Conservation (phyloP, 2,888 invertebrate genomes). For the Mesorhabditis belari region DNA sequence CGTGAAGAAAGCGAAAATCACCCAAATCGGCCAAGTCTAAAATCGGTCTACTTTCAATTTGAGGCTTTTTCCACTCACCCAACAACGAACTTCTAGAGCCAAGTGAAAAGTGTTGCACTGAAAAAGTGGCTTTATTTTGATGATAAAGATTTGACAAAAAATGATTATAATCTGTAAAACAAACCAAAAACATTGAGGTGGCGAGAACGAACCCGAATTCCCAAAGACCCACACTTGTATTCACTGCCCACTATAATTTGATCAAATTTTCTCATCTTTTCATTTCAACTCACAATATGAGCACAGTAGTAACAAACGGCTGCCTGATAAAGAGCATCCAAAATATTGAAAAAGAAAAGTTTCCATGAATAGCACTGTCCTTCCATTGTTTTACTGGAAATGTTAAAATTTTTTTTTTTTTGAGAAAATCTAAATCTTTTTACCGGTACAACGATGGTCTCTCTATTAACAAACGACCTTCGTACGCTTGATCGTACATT, state of each 20-base stretch:
- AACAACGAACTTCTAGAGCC: slow-evolving; percentile 81
- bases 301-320: slow-evolving; percentile 79
- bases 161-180: too few relatives aligned
- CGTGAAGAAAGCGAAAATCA: slow-evolving; percentile 29
- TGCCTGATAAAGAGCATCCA: slow-evolving; percentile 85
- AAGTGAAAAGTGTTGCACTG: slow-evolving; percentile 78
- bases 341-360: slow-evolving; percentile 79
- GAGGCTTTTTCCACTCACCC: slow-evolving; percentile 63
- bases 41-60: slow-evolving; percentile 3
- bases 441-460: background rate
- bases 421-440: background rate
- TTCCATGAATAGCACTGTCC: slow-evolving; percentile 17
- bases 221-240: slow-evolving; percentile 69
- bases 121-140: too few relatives aligned
- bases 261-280: background rate
- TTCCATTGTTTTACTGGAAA: background rate
- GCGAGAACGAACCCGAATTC: slow-evolving; percentile 81
- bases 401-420: background rate
- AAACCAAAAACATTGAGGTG: slow-evolving; percentile 78
- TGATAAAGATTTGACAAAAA: too few relatives aligned
- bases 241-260: slow-evolving; percentile 40
- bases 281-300: slow-evolving; percentile 58
- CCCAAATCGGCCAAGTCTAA: slow-evolving; percentile 19
- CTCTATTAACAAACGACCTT: background rate
- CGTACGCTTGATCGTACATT: slow-evolving; percentile 78